Evolutionary conservation across 2,797 vertebrate genomes (phyloP).

Genomic region (Lepidocolaptes lacrymiger): DNA sequence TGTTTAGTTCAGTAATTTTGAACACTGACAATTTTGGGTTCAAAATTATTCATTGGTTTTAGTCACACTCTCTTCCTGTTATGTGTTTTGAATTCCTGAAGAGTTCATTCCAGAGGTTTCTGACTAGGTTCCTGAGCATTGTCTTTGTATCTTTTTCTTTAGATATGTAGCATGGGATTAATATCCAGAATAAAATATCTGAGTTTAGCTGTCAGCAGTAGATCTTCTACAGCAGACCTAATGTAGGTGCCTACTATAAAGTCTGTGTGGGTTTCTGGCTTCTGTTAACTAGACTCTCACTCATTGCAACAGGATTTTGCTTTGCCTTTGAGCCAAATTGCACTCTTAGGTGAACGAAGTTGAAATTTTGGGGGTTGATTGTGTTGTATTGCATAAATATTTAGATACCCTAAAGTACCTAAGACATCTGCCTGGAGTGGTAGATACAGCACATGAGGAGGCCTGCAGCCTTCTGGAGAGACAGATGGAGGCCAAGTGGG

Average conservation of each 20-base stretch:
- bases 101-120: not conserved
- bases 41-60: not conserved
- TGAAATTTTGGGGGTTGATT: not conserved
- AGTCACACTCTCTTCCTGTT: not conserved
- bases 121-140: not conserved
- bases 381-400: not conserved
- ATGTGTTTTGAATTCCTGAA: not conserved
- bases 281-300: not conserved
- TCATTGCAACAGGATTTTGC: not conserved
- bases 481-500: not conserved
- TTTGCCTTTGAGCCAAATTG: not conserved
- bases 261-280: not conserved
- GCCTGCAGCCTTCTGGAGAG: not conserved
- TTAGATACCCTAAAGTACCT: not conserved
- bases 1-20: not conserved
- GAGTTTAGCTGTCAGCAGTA: not conserved
- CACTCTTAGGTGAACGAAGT: not conserved
- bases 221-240: not conserved
- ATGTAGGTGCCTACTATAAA: not conserved
- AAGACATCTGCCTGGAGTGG: not conserved
- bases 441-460: not conserved
- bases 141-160: not conserved
- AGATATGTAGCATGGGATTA: not conserved
- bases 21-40: fast-evolving
- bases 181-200: not conserved